Evolutionary conservation across 2,888 invertebrate genomes (phyloP).

Genomic region (Dinocampus coccinellae): DNA sequence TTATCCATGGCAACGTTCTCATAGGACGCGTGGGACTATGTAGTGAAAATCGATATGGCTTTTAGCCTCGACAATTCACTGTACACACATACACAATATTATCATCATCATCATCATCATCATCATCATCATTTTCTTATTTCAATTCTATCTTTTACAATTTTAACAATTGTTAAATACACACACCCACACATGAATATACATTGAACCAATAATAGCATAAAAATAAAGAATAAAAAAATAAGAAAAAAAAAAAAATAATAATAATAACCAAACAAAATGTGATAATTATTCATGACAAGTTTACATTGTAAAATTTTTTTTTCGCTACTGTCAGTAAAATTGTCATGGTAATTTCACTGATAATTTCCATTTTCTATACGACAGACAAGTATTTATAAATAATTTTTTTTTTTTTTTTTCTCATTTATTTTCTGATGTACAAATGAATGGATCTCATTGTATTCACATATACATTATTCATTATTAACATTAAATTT

Average conservation of each 20-base stretch:
- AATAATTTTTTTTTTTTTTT: neutral
- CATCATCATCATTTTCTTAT: no score
- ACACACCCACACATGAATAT: no score
- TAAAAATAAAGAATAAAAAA: neutral
- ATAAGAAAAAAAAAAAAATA: no score
- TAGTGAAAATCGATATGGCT: constrained; percentile 35
- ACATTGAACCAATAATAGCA: no score
- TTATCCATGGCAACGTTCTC: constrained; percentile 36
- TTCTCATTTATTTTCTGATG: neutral
- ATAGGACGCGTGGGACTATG: constrained; percentile 22
- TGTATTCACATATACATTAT: neutral
- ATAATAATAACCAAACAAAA: neutral
- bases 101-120: no score
- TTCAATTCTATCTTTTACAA: neutral
- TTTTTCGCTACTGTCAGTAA: neutral
- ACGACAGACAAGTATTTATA: constrained; percentile 3
- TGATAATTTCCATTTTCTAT: constrained; percentile 25
- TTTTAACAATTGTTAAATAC: neutral
- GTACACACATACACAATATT: no score
- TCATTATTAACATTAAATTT: neutral
- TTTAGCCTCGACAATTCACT: constrained; percentile 21
- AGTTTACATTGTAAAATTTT: constrained; percentile 13
- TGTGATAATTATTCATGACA: neutral
- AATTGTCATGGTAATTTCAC: constrained; percentile 16
- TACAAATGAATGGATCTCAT: neutral